Evolutionary conservation across 1,140 invertebrate species (phyloP).

Genomic region (Brachionus asplanchnoidis): DNA sequence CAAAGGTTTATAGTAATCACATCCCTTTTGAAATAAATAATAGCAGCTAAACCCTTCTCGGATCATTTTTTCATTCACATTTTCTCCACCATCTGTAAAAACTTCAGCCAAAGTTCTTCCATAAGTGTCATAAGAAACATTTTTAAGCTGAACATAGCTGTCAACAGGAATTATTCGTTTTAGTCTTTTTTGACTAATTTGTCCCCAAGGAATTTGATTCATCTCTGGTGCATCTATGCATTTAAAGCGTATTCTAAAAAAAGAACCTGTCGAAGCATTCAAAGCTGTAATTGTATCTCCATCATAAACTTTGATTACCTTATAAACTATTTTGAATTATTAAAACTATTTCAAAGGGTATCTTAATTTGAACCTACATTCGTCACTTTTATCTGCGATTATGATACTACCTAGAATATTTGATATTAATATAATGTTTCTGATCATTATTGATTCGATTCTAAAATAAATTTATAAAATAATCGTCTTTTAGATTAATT

Average conservation of each 20-base stretch:
- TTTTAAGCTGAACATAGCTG: background rate
- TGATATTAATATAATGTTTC: background rate
- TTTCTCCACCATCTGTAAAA: background rate
- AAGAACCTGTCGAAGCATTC: background rate
- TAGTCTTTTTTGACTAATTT: background rate
- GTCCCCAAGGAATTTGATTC: slow-evolving; percentile 3
- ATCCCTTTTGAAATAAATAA: slow-evolving; percentile 12
- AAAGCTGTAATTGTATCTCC: slow-evolving; percentile 26
- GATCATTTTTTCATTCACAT: slow-evolving; percentile 26
- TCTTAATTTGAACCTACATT: background rate
- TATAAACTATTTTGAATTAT: background rate
- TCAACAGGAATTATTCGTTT: background rate
- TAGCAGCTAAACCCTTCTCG: background rate
- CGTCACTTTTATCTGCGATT: background rate
- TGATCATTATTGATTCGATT: background rate
- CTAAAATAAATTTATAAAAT: no score
- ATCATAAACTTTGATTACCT: slow-evolving; percentile 35
- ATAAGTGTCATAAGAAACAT: background rate
- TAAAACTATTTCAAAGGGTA: background rate
- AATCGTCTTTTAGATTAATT: background rate
- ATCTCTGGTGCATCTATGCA: slow-evolving; percentile 33
- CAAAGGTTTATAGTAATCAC: background rate
- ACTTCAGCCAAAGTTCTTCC: slow-evolving; percentile 6
- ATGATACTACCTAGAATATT: background rate
- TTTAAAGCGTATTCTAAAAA: slow-evolving; percentile 6